Conservation (phyloP, 2,113 vertebrate species). For the Okapia johnstoni region DNA sequence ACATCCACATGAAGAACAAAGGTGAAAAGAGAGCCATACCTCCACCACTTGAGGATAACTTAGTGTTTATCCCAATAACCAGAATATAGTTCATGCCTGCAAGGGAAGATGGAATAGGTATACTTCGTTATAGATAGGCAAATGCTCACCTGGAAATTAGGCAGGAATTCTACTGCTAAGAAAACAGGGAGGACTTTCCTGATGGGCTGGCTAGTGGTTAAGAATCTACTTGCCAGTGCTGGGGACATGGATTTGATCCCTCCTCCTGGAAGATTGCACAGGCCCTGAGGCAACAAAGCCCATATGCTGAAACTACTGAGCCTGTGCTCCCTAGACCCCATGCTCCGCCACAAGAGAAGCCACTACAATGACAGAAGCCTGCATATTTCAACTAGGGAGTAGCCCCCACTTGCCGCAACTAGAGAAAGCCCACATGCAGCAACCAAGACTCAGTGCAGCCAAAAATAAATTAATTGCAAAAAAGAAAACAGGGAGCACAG, state of each 20-base stretch:
- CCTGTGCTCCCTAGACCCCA: neutral
- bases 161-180: neutral
- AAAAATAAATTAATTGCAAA: neutral
- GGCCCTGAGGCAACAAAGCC: neutral
- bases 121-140: neutral
- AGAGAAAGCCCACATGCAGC: neutral
- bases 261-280: neutral
- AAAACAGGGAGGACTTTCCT: neutral
- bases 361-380: neutral
- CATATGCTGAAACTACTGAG: neutral
- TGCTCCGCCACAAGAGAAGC: neutral
- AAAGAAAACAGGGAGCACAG: neutral
- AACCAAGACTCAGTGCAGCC: neutral
- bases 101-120: neutral
- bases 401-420: neutral
- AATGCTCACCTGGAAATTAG: neutral
- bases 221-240: neutral
- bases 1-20: neutral
- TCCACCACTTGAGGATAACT: neutral
- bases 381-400: neutral
- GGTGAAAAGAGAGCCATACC: neutral
- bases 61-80: neutral
- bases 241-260: neutral
- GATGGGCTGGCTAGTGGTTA: neutral
- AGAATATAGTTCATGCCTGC: neutral